A percentile compares a stretch with the other conserved stretches of the same genome.
phyloP scores from a whole-genome alignment of 2,113 vertebrate species.

The Crypturellus undulatus region DNA sequence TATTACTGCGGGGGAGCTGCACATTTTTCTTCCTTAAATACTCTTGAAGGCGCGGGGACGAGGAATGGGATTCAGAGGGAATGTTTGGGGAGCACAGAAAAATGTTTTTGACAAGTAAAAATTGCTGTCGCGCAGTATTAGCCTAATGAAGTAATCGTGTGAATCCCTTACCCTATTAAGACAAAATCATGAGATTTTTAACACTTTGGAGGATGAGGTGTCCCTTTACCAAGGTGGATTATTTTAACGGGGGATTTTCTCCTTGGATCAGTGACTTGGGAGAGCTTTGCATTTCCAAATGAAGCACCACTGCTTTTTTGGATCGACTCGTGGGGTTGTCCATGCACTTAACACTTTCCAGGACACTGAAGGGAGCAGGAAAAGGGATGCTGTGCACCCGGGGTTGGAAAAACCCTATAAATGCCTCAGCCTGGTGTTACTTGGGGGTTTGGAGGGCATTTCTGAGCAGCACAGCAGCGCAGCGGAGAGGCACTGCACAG shows the following conservation, averaged over 20 bases:
- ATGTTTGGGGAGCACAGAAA: neutral
- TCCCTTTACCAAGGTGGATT: neutral
- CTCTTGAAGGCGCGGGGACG: conserved; percentile 43
- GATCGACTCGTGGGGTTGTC: neutral
- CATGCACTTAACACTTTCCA: neutral
- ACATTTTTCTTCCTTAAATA: conserved; percentile 72
- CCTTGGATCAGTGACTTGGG: neutral
- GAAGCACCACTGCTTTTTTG: neutral
- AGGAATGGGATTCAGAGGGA: conserved; percentile 22
- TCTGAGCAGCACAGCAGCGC: conserved; percentile 38
- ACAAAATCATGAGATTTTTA: neutral
- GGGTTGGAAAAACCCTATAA: neutral
- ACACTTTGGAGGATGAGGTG: neutral
- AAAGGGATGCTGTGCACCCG: neutral
- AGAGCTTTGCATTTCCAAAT: neutral
- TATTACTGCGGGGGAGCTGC: neutral
- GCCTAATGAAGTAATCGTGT: neutral
- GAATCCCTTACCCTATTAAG: conserved; percentile 6
- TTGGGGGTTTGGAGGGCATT: conserved; percentile 66
- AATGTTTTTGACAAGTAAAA: conserved; percentile 42
- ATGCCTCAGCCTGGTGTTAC: neutral
- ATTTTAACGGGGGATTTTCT: neutral
- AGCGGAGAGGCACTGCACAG: conserved; percentile 59
- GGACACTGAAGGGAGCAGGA: neutral
- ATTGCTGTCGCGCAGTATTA: neutral